phyloP scores from a whole-genome alignment of 2,113 vertebrate species.

The Amazona guildingii region DNA sequence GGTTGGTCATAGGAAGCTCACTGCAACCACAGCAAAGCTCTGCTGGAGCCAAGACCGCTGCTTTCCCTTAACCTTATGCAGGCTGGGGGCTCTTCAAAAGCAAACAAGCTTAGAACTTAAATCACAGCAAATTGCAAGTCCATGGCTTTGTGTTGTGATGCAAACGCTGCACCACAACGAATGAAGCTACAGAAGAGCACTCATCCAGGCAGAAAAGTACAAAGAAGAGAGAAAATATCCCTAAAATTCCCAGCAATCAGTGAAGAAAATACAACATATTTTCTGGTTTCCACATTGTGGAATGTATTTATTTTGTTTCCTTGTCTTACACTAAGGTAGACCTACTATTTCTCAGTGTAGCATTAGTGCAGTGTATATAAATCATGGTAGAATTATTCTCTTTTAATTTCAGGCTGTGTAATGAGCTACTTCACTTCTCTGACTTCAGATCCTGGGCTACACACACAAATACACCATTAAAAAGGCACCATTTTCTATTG shows the following conservation, averaged over 20 bases:
- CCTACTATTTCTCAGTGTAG: rapidly evolving
- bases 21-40: background rate
- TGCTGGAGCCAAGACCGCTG: no score
- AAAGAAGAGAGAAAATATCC: no score
- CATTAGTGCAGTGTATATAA: background rate
- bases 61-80: rapidly evolving
- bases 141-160: background rate
- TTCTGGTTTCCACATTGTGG: background rate
- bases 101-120: background rate
- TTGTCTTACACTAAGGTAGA: background rate
- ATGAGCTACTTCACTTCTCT: background rate
- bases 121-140: background rate
- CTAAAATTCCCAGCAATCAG: no score
- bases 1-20: background rate
- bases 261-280: background rate
- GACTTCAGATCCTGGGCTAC: background rate
- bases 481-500: rapidly evolving
- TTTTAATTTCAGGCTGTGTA: rapidly evolving
- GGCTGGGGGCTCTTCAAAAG: background rate
- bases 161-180: background rate
- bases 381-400: no score
- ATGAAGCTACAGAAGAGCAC: background rate
- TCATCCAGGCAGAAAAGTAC: background rate
- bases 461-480: background rate
- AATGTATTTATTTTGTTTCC: background rate